Percentiles rank a stretch among this genome's conserved stretches.
phyloP scores from a whole-genome alignment of 2,888 invertebrate genomes.

The Patella depressa region DNA sequence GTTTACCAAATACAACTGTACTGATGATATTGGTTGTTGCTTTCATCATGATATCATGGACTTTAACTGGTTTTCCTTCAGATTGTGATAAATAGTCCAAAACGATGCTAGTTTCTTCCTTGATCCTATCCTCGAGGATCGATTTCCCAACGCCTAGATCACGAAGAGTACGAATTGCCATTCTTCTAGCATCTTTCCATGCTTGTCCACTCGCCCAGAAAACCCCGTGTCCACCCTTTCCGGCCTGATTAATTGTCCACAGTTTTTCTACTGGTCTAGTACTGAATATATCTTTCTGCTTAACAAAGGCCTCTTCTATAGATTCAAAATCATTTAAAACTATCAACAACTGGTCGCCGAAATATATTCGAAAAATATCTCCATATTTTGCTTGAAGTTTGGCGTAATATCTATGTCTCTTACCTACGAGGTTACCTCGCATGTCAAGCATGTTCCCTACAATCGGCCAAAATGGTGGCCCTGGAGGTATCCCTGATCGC shows the following conservation, averaged over 20 bases:
- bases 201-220: conserved; percentile 32
- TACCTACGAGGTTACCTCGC: not conserved
- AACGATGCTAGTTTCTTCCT: conserved; percentile 5
- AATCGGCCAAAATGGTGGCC: conserved; percentile 9
- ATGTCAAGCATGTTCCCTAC: not conserved
- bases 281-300: conserved; percentile 38
- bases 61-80: not conserved
- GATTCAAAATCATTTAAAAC: conserved; percentile 39
- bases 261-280: conserved; percentile 39
- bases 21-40: conserved; percentile 12
- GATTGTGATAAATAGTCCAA: not conserved
- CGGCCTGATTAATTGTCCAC: conserved; percentile 32
- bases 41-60: not conserved
- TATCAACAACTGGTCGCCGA: conserved; percentile 37
- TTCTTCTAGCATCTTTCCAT: conserved; percentile 33
- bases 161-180: conserved; percentile 21
- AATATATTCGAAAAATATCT: conserved; percentile 38
- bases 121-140: conserved; percentile 12
- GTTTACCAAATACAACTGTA: conserved; percentile 15
- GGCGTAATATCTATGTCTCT: conserved; percentile 38
- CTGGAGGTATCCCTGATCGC: conserved; percentile 8
- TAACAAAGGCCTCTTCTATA: conserved; percentile 36
- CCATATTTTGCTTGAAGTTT: conserved; percentile 38
- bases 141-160: conserved; percentile 15
- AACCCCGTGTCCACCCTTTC: conserved; percentile 36